phyloP scores from a whole-genome alignment of 2,888 invertebrate genomes.

The Lycophotia porphyrea region DNA sequence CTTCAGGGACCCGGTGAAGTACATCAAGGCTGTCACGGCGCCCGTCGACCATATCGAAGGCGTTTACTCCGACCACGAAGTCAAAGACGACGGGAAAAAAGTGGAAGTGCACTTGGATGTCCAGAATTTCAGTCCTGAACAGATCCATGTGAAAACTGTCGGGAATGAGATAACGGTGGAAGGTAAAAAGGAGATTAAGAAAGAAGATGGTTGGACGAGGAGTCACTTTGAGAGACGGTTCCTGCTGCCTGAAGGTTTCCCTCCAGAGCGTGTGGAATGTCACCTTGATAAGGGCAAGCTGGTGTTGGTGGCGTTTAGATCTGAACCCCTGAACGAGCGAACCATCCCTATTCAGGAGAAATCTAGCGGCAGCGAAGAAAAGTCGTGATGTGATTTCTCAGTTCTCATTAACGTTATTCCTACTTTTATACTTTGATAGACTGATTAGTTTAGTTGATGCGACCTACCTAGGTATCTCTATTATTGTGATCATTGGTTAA shows the following conservation, averaged over 20 bases:
- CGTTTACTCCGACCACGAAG: conserved; percentile 89
- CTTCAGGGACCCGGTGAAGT: conserved; percentile 84
- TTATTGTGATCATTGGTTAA: conserved; percentile 18
- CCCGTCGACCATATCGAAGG: conserved; percentile 83
- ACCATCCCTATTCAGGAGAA: conserved; percentile 82
- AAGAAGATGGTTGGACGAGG: conserved; percentile 93
- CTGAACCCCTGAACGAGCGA: conserved; percentile 81
- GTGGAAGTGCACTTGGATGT: conserved; percentile 94
- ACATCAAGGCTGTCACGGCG: conserved; percentile 74
- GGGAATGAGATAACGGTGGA: conserved; percentile 94
- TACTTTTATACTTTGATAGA: conserved; percentile 31
- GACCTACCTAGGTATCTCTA: background rate
- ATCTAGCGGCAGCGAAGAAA: conserved; percentile 58
- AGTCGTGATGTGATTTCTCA: conserved; percentile 5
- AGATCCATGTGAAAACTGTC: conserved; percentile 94
- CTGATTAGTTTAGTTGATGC: conserved; percentile 38
- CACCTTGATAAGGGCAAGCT: conserved; percentile 94
- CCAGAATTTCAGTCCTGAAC: conserved; percentile 94
- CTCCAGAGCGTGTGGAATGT: conserved; percentile 93
- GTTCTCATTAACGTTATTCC: background rate
- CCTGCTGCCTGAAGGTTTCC: conserved; percentile 93
- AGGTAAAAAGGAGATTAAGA: conserved; percentile 94
- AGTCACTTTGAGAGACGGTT: conserved; percentile 94
- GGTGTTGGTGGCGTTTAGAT: conserved; percentile 91
- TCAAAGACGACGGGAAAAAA: conserved; percentile 91